These are phyloP conservation scores for Bruchidius siliquastri DNA, from an alignment of 2,888 invertebrate genomes.

Conservation along the genomic window DNA sequence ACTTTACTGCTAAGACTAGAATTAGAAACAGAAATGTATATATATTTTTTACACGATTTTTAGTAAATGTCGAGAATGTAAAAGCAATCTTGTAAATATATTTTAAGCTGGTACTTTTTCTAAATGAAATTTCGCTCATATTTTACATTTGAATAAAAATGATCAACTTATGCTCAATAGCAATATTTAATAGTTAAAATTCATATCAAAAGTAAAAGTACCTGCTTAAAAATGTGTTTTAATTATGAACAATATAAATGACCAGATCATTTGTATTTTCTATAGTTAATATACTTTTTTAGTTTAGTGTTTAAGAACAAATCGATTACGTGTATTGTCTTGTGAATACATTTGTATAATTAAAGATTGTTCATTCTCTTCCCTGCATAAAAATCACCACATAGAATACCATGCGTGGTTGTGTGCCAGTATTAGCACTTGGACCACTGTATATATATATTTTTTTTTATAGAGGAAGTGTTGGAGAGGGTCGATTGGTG, in stretches of 20 bases:
- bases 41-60: conserved; percentile 36
- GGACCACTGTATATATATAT: too few species aligned
- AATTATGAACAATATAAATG: conserved; percentile 24
- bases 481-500: too few species aligned
- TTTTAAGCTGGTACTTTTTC: conserved; percentile 34
- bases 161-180: conserved; percentile 11
- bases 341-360: conserved; percentile 46
- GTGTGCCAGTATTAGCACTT: too few species aligned
- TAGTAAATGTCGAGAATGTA: conserved; percentile 29
- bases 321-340: conserved; percentile 47
- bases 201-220: conserved; percentile 37
- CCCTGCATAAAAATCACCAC: too few species aligned
- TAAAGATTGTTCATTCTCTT: conserved; percentile 20
- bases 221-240: conserved; percentile 34
- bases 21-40: conserved; percentile 30
- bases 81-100: conserved; percentile 40
- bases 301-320: conserved; percentile 44
- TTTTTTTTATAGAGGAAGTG: too few species aligned
- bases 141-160: not conserved
- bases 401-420: too few species aligned
- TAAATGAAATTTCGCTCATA: conserved; percentile 18
- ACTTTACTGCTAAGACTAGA: conserved; percentile 11
- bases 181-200: conserved; percentile 28
- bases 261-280: conserved; percentile 37
- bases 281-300: conserved; percentile 43